Conservation (phyloP, 2,797 vertebrate species). For the Clarias pachynema region DNA sequence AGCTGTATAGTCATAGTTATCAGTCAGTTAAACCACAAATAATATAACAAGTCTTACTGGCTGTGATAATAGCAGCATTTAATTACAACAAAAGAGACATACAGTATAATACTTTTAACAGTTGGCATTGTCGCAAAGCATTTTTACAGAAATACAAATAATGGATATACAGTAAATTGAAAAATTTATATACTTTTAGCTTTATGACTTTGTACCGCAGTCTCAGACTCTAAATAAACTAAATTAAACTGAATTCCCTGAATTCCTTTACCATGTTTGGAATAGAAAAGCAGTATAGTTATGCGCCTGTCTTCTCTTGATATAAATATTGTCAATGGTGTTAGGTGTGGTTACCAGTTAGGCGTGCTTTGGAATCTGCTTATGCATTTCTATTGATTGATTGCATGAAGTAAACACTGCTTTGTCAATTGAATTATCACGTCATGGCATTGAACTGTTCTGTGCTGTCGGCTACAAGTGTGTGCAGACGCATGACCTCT, state of each 20-base stretch:
- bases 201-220: no score
- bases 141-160: no score
- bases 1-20: not conserved
- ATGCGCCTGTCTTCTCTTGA: not conserved
- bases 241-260: no score
- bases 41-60: no score
- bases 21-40: not conserved
- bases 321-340: not conserved
- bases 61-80: not conserved
- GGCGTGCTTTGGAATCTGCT: constrained; percentile 6
- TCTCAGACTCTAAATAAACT: no score
- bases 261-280: not conserved
- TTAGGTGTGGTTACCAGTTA: constrained; percentile 4
- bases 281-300: not conserved
- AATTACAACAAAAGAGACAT: not conserved
- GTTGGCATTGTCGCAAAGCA: no score
- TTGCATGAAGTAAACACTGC: not conserved
- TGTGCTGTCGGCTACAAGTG: not conserved
- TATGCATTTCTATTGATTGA: not conserved
- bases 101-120: not conserved
- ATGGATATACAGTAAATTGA: no score
- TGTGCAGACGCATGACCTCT: not conserved
- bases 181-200: no score
- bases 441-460: not conserved
- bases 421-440: not conserved